Base-by-base conservation (phyloP, 2,797 vertebrate species). In the Xenops minutus region DNA sequence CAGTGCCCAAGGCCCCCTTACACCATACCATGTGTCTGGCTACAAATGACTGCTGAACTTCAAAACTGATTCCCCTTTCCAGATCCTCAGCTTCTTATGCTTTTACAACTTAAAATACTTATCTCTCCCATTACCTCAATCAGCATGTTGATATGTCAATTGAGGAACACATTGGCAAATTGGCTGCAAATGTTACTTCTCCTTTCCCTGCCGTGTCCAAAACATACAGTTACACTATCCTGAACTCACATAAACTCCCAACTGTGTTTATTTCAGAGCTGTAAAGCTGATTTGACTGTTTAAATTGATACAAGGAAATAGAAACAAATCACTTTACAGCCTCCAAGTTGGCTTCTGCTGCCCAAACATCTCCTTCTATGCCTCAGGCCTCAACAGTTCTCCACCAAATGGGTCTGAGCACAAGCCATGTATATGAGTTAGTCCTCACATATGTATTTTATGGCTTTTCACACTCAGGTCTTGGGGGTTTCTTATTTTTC, bases 81-180 rank as follows among this genome's bases (percentile, higher is more conserved):
- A 95, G 27, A 92, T 83, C 67, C 77, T 89, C 80, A 76, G 66
- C 78, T 95, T 56, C 95, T 88, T 93, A 89, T 88, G 67, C 32
- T 67, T 86, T 68, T 75, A 34, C 20, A 46, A 59, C 68, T 80
- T 48, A 75, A 89, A 90, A 85, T 56, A 91, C 71, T 94, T 93
- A 73, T 93, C 94, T 96, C 64, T 93, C 69, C 83, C 90, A 85
- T 97, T 95, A 93, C 93, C 84, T 97, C 95, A 95, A 90, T 79
- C 74, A 75, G 78, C 46, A 72, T 85, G 39, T 87, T 71, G 79
- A 84, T 78, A 78, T n/a, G 74, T 91, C 82, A 91, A 39, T 74
- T 46, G 64, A 95, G 74, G 82, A 92, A 68, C 63, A 81, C 52
- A 82, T 64, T 87, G 71, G 89, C 58, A 96, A 97, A 89, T 59